Evolutionary conservation across 2,888 invertebrate species (phyloP).

Genomic region (Torymus aiolomorphi): DNA sequence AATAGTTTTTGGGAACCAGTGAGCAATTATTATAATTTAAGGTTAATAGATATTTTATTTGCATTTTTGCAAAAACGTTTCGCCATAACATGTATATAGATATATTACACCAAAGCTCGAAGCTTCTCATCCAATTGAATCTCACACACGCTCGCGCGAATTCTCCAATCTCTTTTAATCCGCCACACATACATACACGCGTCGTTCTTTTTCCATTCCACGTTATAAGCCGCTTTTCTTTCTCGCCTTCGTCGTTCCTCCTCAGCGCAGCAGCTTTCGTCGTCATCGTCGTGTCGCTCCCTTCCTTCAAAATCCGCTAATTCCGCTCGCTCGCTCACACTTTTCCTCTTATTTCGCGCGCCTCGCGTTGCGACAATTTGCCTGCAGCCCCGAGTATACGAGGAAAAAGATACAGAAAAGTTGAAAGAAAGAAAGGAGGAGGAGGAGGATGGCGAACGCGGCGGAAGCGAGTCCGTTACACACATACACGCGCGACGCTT

Average conservation of each 20-base stretch:
- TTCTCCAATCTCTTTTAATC: conserved; percentile 40
- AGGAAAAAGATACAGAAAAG: too few relatives aligned
- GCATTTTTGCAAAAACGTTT: too few relatives aligned
- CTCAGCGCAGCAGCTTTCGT: neutral
- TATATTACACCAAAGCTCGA: too few relatives aligned
- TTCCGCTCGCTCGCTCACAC: too few relatives aligned
- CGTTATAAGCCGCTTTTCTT: conserved; percentile 35
- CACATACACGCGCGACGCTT: conserved; percentile 32
- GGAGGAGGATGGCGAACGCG: conserved; percentile 36
- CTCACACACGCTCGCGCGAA: neutral
- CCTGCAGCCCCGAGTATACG: conserved; percentile 9
- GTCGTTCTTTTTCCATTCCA: conserved; percentile 15
- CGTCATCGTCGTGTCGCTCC: neutral
- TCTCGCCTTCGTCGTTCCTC: conserved; percentile 25
- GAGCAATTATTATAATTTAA: too few relatives aligned
- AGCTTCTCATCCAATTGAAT: conserved; percentile 42
- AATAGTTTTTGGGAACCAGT: too few relatives aligned
- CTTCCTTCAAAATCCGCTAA: too few relatives aligned
- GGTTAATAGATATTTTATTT: too few relatives aligned
- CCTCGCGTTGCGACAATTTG: conserved; percentile 33
- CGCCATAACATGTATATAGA: too few relatives aligned
- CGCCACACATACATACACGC: neutral
- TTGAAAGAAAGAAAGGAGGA: conserved; percentile 30
- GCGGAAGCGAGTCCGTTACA: conserved; percentile 53
- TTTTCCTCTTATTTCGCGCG: conserved; percentile 32